These are phyloP conservation scores for Steinernema khuongi DNA, from an alignment of 1,140 invertebrate species.

Conservation along the genomic window DNA sequence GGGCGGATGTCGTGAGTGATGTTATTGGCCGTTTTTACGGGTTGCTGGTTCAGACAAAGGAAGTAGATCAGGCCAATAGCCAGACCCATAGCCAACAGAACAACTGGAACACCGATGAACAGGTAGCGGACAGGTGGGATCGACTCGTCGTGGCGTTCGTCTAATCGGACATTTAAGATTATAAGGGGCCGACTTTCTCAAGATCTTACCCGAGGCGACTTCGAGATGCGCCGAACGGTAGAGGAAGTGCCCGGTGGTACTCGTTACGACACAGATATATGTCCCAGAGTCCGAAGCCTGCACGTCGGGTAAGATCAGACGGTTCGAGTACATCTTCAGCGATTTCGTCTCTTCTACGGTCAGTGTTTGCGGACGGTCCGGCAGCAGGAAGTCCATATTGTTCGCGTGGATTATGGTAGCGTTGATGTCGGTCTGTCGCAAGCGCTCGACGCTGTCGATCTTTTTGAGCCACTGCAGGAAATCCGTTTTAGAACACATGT, in stretches of 20 bases:
- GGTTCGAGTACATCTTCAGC: conserved; percentile 27
- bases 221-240: conserved; percentile 33
- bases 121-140: background rate
- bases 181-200: background rate
- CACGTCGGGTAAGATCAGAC: conserved; percentile 29
- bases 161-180: background rate
- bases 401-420: conserved; percentile 34
- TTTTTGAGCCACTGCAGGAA: conserved; percentile 33
- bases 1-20: background rate
- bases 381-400: conserved; percentile 32
- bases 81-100: background rate
- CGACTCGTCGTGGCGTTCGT: background rate
- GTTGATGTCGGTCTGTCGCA: conserved; percentile 24
- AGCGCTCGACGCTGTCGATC: conserved; percentile 20
- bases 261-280: conserved; percentile 39
- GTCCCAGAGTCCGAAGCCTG: conserved; percentile 25
- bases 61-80: background rate
- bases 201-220: conserved; percentile 14
- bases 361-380: conserved; percentile 30
- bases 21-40: background rate
- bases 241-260: conserved; percentile 32
- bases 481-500: background rate
- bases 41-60: background rate
- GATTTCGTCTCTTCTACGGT: conserved; percentile 17
- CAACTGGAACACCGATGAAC: background rate